phyloP scores from a whole-genome alignment of 2,888 invertebrate genomes.

The Rhorus exstirpatorius region DNA sequence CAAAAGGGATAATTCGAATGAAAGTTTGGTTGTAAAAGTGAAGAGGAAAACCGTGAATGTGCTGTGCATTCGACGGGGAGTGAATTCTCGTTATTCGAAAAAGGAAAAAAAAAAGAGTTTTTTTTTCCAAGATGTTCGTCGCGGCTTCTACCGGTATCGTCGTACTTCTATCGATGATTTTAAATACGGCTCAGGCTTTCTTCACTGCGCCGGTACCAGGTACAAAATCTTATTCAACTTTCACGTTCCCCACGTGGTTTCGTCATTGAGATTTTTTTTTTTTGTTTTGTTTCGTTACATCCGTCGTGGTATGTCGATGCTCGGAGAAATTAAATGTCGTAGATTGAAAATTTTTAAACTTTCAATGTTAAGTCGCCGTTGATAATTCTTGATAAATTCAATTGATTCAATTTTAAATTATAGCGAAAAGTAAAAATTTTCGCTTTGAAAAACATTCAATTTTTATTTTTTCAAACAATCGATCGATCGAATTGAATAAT shows the following conservation, averaged over 20 bases:
- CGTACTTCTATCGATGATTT: slow-evolving; percentile 76
- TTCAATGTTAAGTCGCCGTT: not conserved
- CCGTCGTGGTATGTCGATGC: too few species aligned
- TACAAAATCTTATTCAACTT: slow-evolving; percentile 33
- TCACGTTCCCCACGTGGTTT: slow-evolving; percentile 20
- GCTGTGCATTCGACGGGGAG: too few species aligned
- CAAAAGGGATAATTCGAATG: too few species aligned
- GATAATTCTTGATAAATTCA: too few species aligned
- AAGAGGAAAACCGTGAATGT: too few species aligned
- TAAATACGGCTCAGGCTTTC: slow-evolving; percentile 79
- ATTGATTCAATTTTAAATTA: too few species aligned
- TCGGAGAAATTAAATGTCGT: too few species aligned
- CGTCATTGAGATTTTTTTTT: not conserved
- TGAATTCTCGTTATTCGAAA: not conserved
- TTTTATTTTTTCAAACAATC: too few species aligned
- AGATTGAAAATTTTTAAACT: too few species aligned
- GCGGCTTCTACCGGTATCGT: slow-evolving; percentile 79
- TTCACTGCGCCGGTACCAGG: slow-evolving; percentile 79
- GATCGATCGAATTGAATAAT: not conserved
- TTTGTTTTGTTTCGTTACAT: not conserved
- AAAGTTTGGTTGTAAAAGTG: too few species aligned
- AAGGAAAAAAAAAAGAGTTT: not conserved
- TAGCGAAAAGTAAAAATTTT: too few species aligned
- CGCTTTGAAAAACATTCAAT: too few species aligned
- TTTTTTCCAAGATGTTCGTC: slow-evolving; percentile 80